A percentile compares a stretch with the other conserved stretches of the same genome.
These are phyloP conservation scores for Monochamus saltuarius DNA, from an alignment of 1,140 invertebrate genomes.

Conservation along the genomic window DNA sequence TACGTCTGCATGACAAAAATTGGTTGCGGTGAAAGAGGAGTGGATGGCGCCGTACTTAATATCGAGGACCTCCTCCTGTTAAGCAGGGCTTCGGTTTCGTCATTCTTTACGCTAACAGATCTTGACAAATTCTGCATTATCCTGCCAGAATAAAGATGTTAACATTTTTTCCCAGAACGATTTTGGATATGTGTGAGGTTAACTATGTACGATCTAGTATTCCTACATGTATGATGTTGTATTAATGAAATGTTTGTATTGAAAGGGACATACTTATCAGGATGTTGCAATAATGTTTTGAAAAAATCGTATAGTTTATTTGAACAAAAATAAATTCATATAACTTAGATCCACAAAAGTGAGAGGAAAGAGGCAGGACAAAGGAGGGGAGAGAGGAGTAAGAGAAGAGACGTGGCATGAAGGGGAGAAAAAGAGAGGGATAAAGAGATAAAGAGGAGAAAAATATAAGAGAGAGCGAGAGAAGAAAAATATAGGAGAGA, in stretches of 20 bases:
- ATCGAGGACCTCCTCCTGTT: constrained; percentile 20
- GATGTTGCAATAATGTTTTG: no score
- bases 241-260: no score
- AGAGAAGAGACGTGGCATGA: constrained; percentile 5
- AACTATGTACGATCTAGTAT: no score
- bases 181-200: no score
- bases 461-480: constrained; percentile 11
- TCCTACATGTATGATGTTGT: no score
- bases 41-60: constrained; percentile 13
- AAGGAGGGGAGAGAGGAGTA: background rate
- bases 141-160: background rate
- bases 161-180: no score
- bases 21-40: no score
- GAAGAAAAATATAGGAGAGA: constrained; percentile 12
- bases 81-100: constrained; percentile 15
- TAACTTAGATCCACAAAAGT: no score
- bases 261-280: no score
- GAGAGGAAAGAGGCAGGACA: background rate
- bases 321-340: no score
- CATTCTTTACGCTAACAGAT: constrained; percentile 16
- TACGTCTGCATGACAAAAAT: no score
- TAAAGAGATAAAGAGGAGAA: constrained; percentile 2
- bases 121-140: constrained; percentile 13
- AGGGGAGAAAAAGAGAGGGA: constrained; percentile 5
- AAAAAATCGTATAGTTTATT: no score